Percentiles rank a stretch among this genome's conserved stretches.
phyloP scores from a whole-genome alignment of 2,797 vertebrate genomes.

The Benthosema pterotum region DNA sequence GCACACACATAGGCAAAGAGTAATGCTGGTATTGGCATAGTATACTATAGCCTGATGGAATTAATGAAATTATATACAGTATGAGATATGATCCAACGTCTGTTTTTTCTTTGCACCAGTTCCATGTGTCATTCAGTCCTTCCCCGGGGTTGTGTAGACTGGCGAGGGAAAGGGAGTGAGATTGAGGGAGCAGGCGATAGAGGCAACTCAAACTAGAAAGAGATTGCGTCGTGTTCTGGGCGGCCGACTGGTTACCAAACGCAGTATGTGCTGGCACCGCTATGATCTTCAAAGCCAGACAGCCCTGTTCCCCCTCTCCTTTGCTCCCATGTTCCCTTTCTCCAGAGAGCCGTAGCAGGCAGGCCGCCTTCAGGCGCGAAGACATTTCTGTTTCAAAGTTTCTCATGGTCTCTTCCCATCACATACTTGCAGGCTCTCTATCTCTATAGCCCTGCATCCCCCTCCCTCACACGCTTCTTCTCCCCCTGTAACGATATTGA shows the following conservation, averaged over 20 bases:
- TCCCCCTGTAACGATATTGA: conserved; percentile 18
- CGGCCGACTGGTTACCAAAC: conserved; percentile 46
- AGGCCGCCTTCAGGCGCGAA: conserved; percentile 47
- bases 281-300: conserved; percentile 74
- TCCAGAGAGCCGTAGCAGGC: conserved; percentile 25
- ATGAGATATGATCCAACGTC: neutral
- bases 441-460: too few relatives aligned
- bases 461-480: neutral
- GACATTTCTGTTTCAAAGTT: conserved; percentile 47
- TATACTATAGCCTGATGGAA: conserved; percentile 46
- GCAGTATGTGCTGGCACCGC: conserved; percentile 37
- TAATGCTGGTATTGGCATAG: conserved; percentile 23
- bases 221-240: conserved; percentile 32
- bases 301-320: conserved; percentile 34
- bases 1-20: conserved; percentile 5
- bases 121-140: conserved; percentile 2
- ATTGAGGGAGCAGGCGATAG: conserved; percentile 41
- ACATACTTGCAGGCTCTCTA: conserved; percentile 1
- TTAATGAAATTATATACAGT: conserved; percentile 39
- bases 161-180: conserved; percentile 24
- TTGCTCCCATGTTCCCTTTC: conserved; percentile 33
- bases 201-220: conserved; percentile 35
- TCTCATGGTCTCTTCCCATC: conserved; percentile 23
- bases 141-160: conserved; percentile 18
- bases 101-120: neutral